Evolutionary conservation across 2,888 invertebrate genomes (phyloP).

Genomic region (Stramonita haemastoma): DNA sequence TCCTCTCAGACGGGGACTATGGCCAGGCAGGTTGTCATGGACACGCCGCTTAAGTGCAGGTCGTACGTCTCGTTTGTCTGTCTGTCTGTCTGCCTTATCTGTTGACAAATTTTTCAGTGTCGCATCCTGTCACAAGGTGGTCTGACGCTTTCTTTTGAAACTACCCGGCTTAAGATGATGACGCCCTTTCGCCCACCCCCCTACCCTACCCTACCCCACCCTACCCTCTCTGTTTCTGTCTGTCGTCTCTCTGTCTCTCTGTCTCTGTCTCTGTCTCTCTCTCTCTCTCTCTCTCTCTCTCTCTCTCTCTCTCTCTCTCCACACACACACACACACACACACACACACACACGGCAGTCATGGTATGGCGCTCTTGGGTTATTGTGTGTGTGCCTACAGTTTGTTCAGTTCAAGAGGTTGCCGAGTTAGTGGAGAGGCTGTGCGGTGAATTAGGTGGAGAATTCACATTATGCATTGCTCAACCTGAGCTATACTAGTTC

Average conservation of each 20-base stretch:
- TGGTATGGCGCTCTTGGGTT: too few relatives aligned
- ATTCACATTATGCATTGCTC: neutral
- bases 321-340: neutral
- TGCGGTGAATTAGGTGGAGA: neutral
- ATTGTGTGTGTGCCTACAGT: too few relatives aligned
- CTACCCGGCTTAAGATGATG: neutral
- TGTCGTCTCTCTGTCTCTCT: neutral
- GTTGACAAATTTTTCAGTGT: conserved; percentile 21
- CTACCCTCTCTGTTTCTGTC: neutral
- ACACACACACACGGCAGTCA: neutral
- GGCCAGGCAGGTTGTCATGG: neutral
- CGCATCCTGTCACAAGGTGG: neutral
- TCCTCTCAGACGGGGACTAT: neutral
- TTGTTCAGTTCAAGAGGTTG: too few relatives aligned
- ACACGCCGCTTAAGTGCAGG: neutral
- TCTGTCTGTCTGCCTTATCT: conserved; percentile 1
- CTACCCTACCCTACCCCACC: neutral
- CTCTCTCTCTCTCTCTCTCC: neutral
- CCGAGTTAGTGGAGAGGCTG: too few relatives aligned
- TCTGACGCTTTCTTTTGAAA: neutral
- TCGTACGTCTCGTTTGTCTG: neutral
- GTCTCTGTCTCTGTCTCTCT: neutral
- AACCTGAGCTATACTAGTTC: neutral
- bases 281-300: neutral
- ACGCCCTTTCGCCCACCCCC: neutral